phyloP scores from a whole-genome alignment of 2,797 vertebrate genomes.

The Cirrhinus mrigala region DNA sequence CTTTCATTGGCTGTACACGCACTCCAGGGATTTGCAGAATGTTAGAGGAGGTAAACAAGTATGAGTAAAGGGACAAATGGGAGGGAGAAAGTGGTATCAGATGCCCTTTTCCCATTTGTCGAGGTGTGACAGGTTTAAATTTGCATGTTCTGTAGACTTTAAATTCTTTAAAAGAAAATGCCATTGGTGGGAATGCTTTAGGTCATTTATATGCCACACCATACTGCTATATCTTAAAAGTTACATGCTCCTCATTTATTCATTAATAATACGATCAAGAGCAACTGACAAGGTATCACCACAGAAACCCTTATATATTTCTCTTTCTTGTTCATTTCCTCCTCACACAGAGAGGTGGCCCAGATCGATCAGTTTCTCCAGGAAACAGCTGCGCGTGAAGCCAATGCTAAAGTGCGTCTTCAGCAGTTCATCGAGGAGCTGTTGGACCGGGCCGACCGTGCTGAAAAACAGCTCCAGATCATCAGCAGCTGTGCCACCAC shows the following conservation, averaged over 20 bases:
- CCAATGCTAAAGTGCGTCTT: constrained; percentile 94
- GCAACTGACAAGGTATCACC: background rate
- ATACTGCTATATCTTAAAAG: background rate
- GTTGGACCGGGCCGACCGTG: constrained; percentile 94
- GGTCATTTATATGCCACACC: background rate
- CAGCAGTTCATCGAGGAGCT: constrained; percentile 99
- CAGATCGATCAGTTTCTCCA: constrained; percentile 98
- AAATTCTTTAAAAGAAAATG: background rate
- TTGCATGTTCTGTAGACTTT: constrained; percentile 11
- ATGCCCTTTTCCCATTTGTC: constrained; percentile 9
- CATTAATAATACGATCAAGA: background rate
- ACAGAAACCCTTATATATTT: constrained; percentile 6
- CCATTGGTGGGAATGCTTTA: background rate
- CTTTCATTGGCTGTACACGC: constrained; percentile 15
- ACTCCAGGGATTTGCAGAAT: constrained; percentile 58
- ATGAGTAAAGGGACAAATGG: constrained; percentile 28
- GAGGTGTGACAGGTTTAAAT: constrained; percentile 13
- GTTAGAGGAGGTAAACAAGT: constrained; percentile 48
- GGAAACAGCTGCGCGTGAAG: constrained; percentile 94
- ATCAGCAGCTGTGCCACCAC: constrained; percentile 98
- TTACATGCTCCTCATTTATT: background rate
- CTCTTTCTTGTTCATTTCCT: background rate
- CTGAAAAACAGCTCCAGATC: constrained; percentile 97
- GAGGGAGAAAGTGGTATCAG: background rate
- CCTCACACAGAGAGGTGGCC: constrained; percentile 88